Base-by-base conservation (phyloP, 2,113 vertebrate species). In the Ursus arctos region DNA sequence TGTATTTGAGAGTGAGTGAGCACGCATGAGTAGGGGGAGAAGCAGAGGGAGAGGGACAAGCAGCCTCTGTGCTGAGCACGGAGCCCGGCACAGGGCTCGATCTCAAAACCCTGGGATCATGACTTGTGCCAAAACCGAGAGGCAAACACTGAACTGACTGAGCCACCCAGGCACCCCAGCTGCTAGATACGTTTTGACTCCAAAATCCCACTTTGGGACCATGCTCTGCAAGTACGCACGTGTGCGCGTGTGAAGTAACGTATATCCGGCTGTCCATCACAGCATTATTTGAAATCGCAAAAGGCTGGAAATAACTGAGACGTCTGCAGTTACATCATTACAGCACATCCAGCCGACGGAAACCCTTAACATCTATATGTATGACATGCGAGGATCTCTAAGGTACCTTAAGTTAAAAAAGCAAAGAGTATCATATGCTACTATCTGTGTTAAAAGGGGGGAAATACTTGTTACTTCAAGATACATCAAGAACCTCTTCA, bases 241-340 rank as follows among this genome's bases (percentile, higher is more conserved):
- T 4, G 33, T 2, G 55, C 7, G n/a, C 26, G 43, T 84, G 16
- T 61, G 65, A 80, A 88, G 61, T 28, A 21, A 83, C 16, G 26
- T 28, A n/a, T n/a, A 81, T 36, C 80, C 19, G n/a, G 24, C 40
- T n/a, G 59, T 47, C 28, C 14, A 69, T 12, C 36, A 22, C 13
- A 84, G 53, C n/a, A 36, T 24, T 94, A 19, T 61, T 71, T 74
- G 33, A 91, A 83, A 94, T n/a, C 81, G 36, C 76, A 91, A 76
- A 67, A 36, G 26, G 33, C n/a, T 31, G 49, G 8, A 94, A 89
- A 69, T 61, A 88, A 77, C 85, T 74, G 61, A 84, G 63, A 90
- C 76, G 55, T 12, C 1, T 21, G 2, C 9, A 49, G 26, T 83
- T 61, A 90, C 80, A 74, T 81, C 55, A 21, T 31, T 59, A 67